Evolutionary conservation across 2,888 invertebrate genomes (phyloP), one percentile per base, ranked within the genome.

Genomic region (Microchrysa polita): DNA sequence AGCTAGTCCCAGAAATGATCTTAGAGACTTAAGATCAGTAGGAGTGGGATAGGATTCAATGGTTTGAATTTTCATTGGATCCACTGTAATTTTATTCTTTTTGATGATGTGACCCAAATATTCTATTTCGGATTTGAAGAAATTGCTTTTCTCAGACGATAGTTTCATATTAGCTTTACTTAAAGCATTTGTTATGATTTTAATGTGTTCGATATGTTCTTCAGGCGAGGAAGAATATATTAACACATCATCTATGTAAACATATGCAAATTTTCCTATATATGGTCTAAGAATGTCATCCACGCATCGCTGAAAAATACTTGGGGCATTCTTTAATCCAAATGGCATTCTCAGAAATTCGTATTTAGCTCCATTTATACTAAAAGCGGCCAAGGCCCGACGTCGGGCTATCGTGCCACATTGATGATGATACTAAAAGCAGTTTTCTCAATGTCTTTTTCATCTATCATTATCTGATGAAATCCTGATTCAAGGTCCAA

Each of bases 261-360:
- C 27, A 2, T 34, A 4, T n/a, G 16, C 48, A 48, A 4, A 55
- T 55, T 55, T 55, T 55, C 5, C 18, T 55, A n/a, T 34, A 52
- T 52, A 14, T 52, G 5, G n/a, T 16, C 14, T 20, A 7, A 55
- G 10, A 5, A 55, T 20, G 5, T 55, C 55, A 20, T 55, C 18
- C 18, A 55, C 18, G 18, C 16, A 18, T 20, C 55, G n/a, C 23
- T 60, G n/a, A 27, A 34, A 27, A 12, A 27, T 60, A 7, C 27
- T 27, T 23, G 60, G 60, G 60, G 23, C 60, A 60, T 60, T 60
- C 27, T 60, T 60, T 12, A 60, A 60, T 27, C 60, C 60, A 23
- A 60, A 60, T n/a, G 60, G 60, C 60, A 60, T 60, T 7, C 27
- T 2, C 2, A n/a, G 23, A 16, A 61, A 61, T n/a, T 61, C 61